Evolutionary conservation across 2,113 vertebrate species (phyloP), one percentile per base, ranked within the genome.

Genomic region (Serilophus lunatus): DNA sequence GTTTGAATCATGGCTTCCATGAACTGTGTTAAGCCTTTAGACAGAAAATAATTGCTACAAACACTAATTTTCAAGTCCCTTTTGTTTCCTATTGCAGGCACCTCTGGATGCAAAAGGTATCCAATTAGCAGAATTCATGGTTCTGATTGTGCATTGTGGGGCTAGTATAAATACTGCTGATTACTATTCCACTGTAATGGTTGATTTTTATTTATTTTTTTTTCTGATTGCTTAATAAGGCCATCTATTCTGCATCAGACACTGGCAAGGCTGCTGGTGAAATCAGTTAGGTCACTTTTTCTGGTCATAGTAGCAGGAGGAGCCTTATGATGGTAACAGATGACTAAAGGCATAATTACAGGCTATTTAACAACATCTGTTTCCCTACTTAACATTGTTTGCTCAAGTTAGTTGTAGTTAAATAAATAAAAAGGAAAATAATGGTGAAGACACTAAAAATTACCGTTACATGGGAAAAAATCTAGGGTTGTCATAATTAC

Each of bases 81-180:
- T 98, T 98, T 98, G 97, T 98, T 98, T 98, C 97, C 97, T 96
- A 95, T 95, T 92, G 95, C 96, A 96, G 96, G 96, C 97, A 98
- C 97, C 98, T 98, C 97, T 98, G 97, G 98, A 98, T 97, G 82
- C 97, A 98, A 98, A 98, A 98, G 98, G 98, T 98, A 98, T 95
- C 97, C 97, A 98, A 98, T 98, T 98, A 98, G 97, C 96, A 98
- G 98, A 98, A 98, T 98, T 98, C 98, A 98, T 97, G 96, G 97
- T 98, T 97, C 97, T 98, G 98, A 98, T 98, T 98, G 98, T 98
- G 97, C 98, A 98, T 98, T 98, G 98, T 98, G 95, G 97, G 93
- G 97, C 95, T 96, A 96, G 96, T 97, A 98, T 98, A 98, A 98
- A 98, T 98, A 98, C 95, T 93, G 96, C 94, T 98, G 98, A 98